Base-by-base conservation (phyloP, 1,140 invertebrate species). In the Cotesia typhae region DNA sequence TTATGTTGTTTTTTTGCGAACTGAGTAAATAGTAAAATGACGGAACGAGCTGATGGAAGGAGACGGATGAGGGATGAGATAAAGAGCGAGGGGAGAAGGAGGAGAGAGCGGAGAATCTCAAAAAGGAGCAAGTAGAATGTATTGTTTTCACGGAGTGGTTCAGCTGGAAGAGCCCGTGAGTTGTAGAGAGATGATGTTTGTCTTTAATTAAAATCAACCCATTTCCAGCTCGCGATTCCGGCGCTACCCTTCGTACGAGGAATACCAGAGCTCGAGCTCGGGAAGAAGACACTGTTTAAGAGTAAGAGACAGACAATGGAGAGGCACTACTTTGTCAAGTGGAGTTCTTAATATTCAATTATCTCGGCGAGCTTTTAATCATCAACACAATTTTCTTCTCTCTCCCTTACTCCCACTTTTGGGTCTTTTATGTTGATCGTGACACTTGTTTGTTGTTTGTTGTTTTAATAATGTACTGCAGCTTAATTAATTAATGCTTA, bases 291-390 rank as follows among this genome's bases (percentile, higher is more conserved):
- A 52, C 3, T 64, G 28, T 28, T 28, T 28, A 28, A 68, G 59
- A 69, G 60, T 59, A 14, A 60, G 37, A 74, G 75, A 76, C 79
- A 70, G 74, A 68, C 74, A 47, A 47, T 10, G 41, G 41, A 47
- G 41, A 47, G 41, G 41, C 10, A 47, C 41, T 47, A 78, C 74
- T 77, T 76, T 74, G 75, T 74, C 75, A 64, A 70, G 76, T 76
- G 77, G 78, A 80, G 80, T 83, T 81, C 81, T 85, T 85, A 85
- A 86, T 85, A 83, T 83, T 84, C 83, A 84, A 86, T 86, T 84
- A 84, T 83, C 78, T 75, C 74, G 52, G 72, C 72, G 67, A 75
- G 77, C 77, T 82, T 85, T 83, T 83, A 84, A 85, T 84, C 83
- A 83, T 72, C 75, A 70, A 70, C 57, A 59, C 57, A 59, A 20